phyloP scores from a whole-genome alignment of 2,797 vertebrate genomes.

The Lophotriccus pileatus region DNA sequence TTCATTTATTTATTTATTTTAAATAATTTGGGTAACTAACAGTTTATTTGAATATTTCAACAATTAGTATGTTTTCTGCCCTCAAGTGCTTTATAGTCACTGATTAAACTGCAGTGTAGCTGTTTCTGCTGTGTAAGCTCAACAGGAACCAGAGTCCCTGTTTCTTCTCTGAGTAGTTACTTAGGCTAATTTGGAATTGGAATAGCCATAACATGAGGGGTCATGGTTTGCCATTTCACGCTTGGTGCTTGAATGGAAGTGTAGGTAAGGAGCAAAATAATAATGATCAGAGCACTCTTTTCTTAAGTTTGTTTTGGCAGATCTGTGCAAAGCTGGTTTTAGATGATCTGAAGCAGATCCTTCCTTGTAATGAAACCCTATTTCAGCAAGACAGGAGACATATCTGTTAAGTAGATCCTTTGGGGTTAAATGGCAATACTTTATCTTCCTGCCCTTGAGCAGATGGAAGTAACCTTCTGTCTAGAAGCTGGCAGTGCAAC shows the following conservation, averaged over 20 bases:
- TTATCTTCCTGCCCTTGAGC: background rate
- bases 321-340: background rate
- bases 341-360: background rate
- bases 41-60: background rate
- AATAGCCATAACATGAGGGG: rapidly evolving
- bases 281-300: background rate
- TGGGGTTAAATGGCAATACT: background rate
- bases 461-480: background rate
- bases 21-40: background rate
- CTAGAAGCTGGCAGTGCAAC: background rate
- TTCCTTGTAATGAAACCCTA: background rate
- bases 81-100: background rate
- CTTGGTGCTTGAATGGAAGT: background rate
- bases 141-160: background rate
- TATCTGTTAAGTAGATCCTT: background rate
- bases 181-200: background rate
- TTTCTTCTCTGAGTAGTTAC: background rate
- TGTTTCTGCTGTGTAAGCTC: background rate
- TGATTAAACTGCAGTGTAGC: background rate
- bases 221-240: background rate
- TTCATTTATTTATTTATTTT: background rate
- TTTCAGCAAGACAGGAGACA: background rate
- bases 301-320: background rate
- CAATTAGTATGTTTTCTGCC: background rate
- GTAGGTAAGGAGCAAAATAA: background rate